Base-by-base conservation (phyloP, 2,888 invertebrate species). In the Icerya purchasi region DNA sequence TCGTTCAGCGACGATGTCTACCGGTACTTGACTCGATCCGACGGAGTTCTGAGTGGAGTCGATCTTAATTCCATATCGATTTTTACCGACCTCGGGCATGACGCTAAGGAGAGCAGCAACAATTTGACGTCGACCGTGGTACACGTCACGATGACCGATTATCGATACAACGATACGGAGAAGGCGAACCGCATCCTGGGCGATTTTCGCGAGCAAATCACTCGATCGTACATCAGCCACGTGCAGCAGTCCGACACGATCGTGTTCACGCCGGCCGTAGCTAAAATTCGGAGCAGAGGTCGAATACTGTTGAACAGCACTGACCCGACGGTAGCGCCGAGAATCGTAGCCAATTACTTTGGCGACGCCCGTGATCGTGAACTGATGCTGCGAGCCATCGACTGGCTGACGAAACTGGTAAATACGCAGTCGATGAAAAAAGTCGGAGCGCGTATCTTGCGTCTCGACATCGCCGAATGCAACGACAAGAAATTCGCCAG, bases 1-100 rank as follows among this genome's bases (percentile, higher is more conserved):
- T 74, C 80, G 53, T 66, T 78, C 22, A 78, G 76, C 0, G 79
- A 85, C 55, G 73, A 77, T 19, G 75, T 82, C 0, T 70, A 84
- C 20, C 73, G 73, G 0, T 70, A 84, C 69, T 72, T 77, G 10
- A 78, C 80, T 18, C n/a, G n/a, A n/a, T 87, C 90, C 0, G 90
- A 89, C 0, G 70, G 74, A n/a, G n/a, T n/a, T n/a, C n/a, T n/a
- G n/a, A n/a, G n/a, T n/a, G n/a, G n/a, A n/a, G n/a, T n/a, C n/a
- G n/a, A n/a, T n/a, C n/a, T n/a, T n/a, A n/a, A n/a, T n/a, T n/a
- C n/a, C n/a, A n/a, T n/a, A 0, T 80, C 86, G 78, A 86, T 80
- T 0, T 87, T 85, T 66, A 73, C 83, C 1, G n/a, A n/a, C n/a
- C n/a, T n/a, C n/a, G n/a, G n/a, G n/a, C n/a, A n/a, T n/a, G n/a